Percentiles rank a stretch among this genome's conserved stretches.
Conservation (phyloP, 2,888 invertebrate species). For the Hypomecis atomaria region DNA sequence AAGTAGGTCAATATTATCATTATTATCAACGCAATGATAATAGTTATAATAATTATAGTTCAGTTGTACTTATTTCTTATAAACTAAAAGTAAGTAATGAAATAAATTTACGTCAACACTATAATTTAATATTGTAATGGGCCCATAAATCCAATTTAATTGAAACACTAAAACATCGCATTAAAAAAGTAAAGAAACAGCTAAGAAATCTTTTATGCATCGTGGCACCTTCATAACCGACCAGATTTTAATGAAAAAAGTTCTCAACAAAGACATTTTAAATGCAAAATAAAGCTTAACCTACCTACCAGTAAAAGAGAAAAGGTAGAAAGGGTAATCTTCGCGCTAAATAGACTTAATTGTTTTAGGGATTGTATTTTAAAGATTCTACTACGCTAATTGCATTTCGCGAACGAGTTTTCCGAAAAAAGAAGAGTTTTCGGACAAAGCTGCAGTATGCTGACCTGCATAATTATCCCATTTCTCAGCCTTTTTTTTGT, state of each 20-base stretch:
- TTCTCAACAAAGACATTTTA: conserved; percentile 64
- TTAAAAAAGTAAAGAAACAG: conserved; percentile 45
- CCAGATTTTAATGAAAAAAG: conserved; percentile 70
- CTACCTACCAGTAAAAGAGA: conserved; percentile 30
- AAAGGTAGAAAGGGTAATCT: conserved; percentile 41
- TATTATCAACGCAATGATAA: too few species aligned
- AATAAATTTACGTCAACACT: neutral
- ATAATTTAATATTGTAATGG: conserved; percentile 2
- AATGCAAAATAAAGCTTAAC: conserved; percentile 61
- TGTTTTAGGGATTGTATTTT: conserved; percentile 43
- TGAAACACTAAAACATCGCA: conserved; percentile 24
- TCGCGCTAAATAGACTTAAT: conserved; percentile 48
- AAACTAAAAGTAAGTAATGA: neutral
- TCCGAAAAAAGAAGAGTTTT: conserved; percentile 12
- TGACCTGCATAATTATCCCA: conserved; percentile 16
- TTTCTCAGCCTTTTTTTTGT: conserved; percentile 34
- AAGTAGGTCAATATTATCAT: too few species aligned
- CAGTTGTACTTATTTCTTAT: too few species aligned
- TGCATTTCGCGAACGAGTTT: conserved; percentile 25
- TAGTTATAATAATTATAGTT: neutral
- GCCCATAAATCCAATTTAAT: conserved; percentile 21
- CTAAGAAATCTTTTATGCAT: conserved; percentile 62
- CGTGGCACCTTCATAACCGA: conserved; percentile 57
- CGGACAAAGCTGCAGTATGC: conserved; percentile 19
- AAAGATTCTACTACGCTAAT: conserved; percentile 37